phyloP scores from a whole-genome alignment of 2,113 vertebrate genomes.

The Dipodomys ordii region DNA sequence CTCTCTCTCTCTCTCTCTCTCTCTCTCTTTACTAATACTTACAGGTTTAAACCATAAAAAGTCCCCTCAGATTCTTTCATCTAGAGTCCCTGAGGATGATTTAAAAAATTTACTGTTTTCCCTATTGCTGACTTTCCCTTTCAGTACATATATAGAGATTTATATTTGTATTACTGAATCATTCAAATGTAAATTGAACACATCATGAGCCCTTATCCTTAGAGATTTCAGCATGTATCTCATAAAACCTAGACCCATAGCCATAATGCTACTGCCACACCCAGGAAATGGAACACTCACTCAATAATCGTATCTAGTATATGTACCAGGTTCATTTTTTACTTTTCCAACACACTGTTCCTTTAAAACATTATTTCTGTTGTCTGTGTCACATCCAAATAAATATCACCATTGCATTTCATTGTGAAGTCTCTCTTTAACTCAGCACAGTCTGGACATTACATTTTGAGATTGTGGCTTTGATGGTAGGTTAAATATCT shows the following conservation, averaged over 20 bases:
- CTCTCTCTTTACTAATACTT: not conserved
- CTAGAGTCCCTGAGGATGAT: not conserved
- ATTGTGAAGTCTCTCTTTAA: not conserved
- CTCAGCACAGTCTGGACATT: not conserved
- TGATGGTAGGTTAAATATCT: not conserved
- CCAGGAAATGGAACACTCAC: not conserved
- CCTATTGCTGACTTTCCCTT: not conserved
- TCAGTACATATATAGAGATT: not conserved
- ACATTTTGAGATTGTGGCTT: not conserved
- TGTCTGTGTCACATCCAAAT: not conserved
- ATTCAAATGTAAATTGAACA: slow-evolving; percentile 21
- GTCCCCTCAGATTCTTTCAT: not conserved
- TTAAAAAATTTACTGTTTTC: not conserved
- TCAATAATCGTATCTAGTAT: not conserved
- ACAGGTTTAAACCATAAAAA: not conserved
- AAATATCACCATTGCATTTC: not conserved
- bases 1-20: too few relatives aligned
- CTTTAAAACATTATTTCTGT: not conserved
- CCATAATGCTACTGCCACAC: not conserved
- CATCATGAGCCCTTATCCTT: not conserved
- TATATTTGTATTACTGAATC: not conserved
- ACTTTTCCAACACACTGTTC: not conserved
- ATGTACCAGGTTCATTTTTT: not conserved
- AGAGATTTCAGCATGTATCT: not conserved
- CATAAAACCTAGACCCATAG: not conserved